phyloP scores from a whole-genome alignment of 2,888 invertebrate species.

The Oscheius sp. region DNA sequence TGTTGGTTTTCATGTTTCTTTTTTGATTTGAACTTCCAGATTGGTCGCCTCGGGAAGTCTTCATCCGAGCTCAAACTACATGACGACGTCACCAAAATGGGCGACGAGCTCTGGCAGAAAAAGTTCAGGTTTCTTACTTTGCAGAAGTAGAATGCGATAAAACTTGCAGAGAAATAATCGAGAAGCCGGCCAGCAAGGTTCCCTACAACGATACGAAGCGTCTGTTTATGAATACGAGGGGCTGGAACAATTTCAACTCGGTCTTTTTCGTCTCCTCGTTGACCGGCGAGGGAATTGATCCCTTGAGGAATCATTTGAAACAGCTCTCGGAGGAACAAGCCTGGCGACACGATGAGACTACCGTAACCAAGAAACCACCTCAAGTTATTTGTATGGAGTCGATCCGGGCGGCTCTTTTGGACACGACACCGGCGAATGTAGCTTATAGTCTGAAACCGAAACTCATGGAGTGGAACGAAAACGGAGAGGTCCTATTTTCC shows the following conservation, averaged over 20 bases:
- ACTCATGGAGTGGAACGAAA: slow-evolving; percentile 63
- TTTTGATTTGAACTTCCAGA: slow-evolving; percentile 34
- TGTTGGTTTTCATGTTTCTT: slow-evolving; percentile 5
- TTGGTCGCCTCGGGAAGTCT: slow-evolving; percentile 48
- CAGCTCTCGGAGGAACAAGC: slow-evolving; percentile 50
- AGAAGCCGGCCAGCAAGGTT: slow-evolving; percentile 65
- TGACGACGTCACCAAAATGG: slow-evolving; percentile 33
- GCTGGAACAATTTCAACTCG: slow-evolving; percentile 85
- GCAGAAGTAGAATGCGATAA: too few relatives aligned
- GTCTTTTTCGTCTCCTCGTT: slow-evolving; percentile 81
- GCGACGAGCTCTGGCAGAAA: slow-evolving; percentile 63
- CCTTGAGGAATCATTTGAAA: slow-evolving; percentile 59
- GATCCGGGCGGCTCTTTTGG: slow-evolving; percentile 86
- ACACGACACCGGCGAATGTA: slow-evolving; percentile 86
- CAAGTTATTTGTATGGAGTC: slow-evolving; percentile 77
- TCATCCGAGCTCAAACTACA: slow-evolving; percentile 42
- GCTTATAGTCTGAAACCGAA: slow-evolving; percentile 78
- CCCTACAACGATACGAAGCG: slow-evolving; percentile 61
- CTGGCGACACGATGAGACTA: slow-evolving; percentile 54
- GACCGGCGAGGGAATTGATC: slow-evolving; percentile 68
- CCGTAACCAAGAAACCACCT: slow-evolving; percentile 57
- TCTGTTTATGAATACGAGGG: slow-evolving; percentile 72
- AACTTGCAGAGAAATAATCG: slow-evolving; percentile 50
- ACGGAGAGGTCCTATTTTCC: slow-evolving; percentile 46
- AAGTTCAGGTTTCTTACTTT: slow-evolving; percentile 51